Percentiles rank a stretch among this genome's conserved stretches.
Conservation (phyloP, 2,113 vertebrate genomes). For the Prunella himalayana region DNA sequence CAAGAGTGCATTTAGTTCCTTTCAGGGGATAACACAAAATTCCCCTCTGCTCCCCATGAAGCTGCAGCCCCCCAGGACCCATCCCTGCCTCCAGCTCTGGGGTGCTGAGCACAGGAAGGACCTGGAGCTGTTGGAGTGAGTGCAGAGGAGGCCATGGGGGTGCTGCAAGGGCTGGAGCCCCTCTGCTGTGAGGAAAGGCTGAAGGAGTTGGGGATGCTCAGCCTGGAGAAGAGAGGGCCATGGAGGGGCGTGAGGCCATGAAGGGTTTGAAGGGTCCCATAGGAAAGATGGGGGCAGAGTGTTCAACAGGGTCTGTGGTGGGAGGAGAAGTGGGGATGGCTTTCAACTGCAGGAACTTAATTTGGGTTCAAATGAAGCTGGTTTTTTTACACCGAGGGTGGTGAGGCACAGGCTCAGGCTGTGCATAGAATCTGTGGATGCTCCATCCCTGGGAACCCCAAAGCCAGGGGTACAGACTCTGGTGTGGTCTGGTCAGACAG, state of each 20-base stretch:
- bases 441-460: too few relatives aligned
- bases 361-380: background rate
- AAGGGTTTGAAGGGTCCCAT: background rate
- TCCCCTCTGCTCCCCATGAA: background rate
- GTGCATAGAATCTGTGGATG: background rate
- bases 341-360: background rate
- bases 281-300: background rate
- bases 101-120: background rate
- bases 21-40: background rate
- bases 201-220: background rate
- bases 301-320: background rate
- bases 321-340: background rate
- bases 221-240: background rate
- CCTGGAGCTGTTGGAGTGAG: background rate
- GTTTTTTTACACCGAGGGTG: background rate
- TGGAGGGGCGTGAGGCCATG: accelerated
- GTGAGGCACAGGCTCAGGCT: background rate
- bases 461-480: background rate
- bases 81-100: background rate
- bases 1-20: background rate
- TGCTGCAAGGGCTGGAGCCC: background rate
- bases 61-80: background rate
- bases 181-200: background rate
- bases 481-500: too few relatives aligned
- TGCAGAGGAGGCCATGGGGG: background rate